Base-by-base conservation (phyloP, 2,113 vertebrate species). In the Entosphenus tridentatus region DNA sequence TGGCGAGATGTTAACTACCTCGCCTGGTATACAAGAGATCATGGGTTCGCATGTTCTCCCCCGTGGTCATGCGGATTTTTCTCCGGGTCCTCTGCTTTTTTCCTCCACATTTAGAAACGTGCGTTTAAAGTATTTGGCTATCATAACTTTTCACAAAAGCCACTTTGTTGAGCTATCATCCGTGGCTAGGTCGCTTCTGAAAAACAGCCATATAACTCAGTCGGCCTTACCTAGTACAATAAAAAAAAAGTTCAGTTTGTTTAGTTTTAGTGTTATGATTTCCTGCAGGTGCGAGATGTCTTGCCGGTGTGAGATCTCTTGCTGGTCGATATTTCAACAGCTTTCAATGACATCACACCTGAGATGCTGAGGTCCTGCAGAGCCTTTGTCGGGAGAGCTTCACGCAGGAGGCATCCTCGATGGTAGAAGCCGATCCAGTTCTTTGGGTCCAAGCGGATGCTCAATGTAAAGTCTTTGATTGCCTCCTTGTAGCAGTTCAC, bases 351-450 rank as follows among this genome's bases (percentile, higher is more conserved):
- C 62, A 72, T 39, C 39, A 55, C 81, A 85, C 83, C 82, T 76
- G 85, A 85, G 72, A 79, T 71, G 21, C 83, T 84, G 68, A 83
- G 80, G 74, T 87, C 83, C 71, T 78, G 77, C 10, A 85, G 69
- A 1, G 83, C 80, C 74, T 67, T 76, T 16, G 76, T 69, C 54
- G 78, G 79, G 68, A 76, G 74, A 68, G 57, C 71, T 68, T 79
- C 79, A 67, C 76, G 73, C 68, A 84, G 73, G 71, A 83, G 68
- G 71, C 81, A 84, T 16, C 76, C 83, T 74, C 82, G 77, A 10
- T 79, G 77, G 75, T 82, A 86, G 67, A 82, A 76, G 2, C 82
- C 80, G 72, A 77, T 12, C 82, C 83, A 87, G 69, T 81, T 78
- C 71, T 70, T 77, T 56, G 82, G 82, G 68, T 83, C 77, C 71